Percentiles rank a stretch among this genome's conserved stretches.
These are phyloP conservation scores for Sebastes schlegelii DNA, from an alignment of 2,113 vertebrate genomes.

Conservation along the genomic window DNA sequence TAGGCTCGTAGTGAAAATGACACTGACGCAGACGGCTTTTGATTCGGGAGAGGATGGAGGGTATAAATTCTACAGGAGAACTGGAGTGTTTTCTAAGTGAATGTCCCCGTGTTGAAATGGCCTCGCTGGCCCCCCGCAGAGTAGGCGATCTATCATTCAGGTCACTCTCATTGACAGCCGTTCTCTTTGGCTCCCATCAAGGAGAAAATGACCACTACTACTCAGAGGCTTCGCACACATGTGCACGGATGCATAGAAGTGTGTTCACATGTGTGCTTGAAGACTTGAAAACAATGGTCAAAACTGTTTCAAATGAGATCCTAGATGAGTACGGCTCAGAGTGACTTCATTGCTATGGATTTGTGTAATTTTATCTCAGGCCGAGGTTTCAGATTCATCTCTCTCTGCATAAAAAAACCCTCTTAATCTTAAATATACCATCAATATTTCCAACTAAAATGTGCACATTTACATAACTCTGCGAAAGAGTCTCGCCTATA, in stretches of 20 bases:
- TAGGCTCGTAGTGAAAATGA: conserved; percentile 58
- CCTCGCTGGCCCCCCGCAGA: conserved; percentile 50
- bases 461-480: conserved; percentile 27
- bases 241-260: conserved; percentile 1
- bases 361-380: conserved; percentile 31
- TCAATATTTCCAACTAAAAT: not conserved
- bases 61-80: conserved; percentile 57
- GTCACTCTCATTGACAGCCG: conserved; percentile 67
- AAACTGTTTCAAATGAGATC: conserved; percentile 24
- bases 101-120: conserved; percentile 61
- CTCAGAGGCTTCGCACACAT: conserved; percentile 12
- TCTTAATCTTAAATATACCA: conserved; percentile 13
- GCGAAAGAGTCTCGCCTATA: conserved; percentile 2
- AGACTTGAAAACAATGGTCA: conserved; percentile 16
- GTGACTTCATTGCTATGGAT: conserved; percentile 34
- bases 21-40: conserved; percentile 59
- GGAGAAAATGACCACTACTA: conserved; percentile 56
- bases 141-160: conserved; percentile 68
- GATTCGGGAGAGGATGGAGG: conserved; percentile 57
- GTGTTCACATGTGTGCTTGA: conserved; percentile 2
- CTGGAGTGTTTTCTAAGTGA: conserved; percentile 51
- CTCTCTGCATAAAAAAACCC: conserved; percentile 3
- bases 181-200: conserved; percentile 65
- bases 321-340: not conserved
- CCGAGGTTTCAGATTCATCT: conserved; percentile 31